Conservation (phyloP, 2,113 vertebrate species). For the Hyla sarda region DNA sequence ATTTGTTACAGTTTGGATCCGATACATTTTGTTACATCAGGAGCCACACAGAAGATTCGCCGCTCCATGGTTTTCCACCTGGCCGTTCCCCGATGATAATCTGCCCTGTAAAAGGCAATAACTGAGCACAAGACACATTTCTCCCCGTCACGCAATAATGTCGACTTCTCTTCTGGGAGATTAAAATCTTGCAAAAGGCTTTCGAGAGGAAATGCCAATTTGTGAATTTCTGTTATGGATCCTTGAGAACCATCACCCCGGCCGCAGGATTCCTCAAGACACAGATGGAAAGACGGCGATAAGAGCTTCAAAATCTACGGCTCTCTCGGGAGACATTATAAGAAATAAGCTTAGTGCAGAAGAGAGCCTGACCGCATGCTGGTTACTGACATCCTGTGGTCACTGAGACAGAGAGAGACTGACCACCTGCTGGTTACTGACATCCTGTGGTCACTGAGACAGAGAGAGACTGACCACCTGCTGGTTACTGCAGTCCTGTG, state of each 20-base stretch:
- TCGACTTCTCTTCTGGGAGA: neutral
- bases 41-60: no score
- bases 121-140: neutral
- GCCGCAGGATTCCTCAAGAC: constrained; percentile 13
- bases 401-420: no score
- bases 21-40: neutral
- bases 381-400: neutral
- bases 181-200: constrained; percentile 23
- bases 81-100: neutral
- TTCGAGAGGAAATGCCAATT: constrained; percentile 35
- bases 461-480: neutral
- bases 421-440: neutral
- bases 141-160: neutral
- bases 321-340: neutral
- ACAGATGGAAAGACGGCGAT: neutral
- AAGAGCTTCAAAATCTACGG: neutral
- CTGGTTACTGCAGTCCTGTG: neutral
- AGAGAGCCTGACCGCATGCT: neutral
- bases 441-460: neutral
- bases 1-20: no score
- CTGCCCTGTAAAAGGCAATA: neutral
- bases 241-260: constrained; percentile 19
- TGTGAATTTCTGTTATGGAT: constrained; percentile 22
- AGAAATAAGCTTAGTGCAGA: neutral
- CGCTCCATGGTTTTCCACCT: neutral